These are phyloP conservation scores for Spondyliosoma cantharus DNA, from an alignment of 2,797 vertebrate genomes.

Conservation along the genomic window DNA sequence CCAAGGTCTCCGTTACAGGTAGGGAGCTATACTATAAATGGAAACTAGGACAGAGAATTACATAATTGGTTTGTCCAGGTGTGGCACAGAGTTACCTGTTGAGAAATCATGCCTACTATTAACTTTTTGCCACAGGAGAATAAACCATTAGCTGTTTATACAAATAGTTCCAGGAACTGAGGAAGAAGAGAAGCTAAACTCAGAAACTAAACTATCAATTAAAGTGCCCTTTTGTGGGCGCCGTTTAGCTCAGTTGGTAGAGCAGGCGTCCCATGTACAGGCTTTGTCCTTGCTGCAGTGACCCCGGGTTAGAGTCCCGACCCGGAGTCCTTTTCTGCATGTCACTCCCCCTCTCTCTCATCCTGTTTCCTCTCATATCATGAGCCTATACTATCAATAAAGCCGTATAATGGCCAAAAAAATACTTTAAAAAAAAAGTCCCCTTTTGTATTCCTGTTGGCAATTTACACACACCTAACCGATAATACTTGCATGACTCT, in stretches of 20 bases:
- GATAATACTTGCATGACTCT: too few species aligned
- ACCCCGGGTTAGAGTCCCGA: too few species aligned
- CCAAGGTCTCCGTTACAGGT: slow-evolving; percentile 64
- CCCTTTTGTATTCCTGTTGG: background rate
- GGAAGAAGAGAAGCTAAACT: background rate
- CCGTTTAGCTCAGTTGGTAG: too few species aligned
- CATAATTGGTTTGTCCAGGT: slow-evolving; percentile 7
- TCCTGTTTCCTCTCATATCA: too few species aligned
- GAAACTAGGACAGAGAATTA: slow-evolving; percentile 29
- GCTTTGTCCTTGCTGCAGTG: too few species aligned
- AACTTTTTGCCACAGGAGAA: slow-evolving; percentile 9
- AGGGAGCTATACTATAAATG: slow-evolving; percentile 22
- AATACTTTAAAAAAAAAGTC: too few species aligned
- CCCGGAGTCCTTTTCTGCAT: too few species aligned
- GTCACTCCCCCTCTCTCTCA: too few species aligned
- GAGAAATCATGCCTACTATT: slow-evolving; percentile 11
- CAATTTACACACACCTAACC: background rate
- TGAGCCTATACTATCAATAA: too few species aligned
- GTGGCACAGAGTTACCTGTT: slow-evolving; percentile 8
- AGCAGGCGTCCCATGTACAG: too few species aligned
- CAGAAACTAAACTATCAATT: background rate
- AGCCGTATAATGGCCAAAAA: too few species aligned
- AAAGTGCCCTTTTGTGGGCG: background rate
- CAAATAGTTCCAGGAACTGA: background rate
- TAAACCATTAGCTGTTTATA: background rate